Percentiles rank a stretch among this genome's conserved stretches.
phyloP scores from a whole-genome alignment of 2,113 vertebrate genomes.

The Chionis minor region DNA sequence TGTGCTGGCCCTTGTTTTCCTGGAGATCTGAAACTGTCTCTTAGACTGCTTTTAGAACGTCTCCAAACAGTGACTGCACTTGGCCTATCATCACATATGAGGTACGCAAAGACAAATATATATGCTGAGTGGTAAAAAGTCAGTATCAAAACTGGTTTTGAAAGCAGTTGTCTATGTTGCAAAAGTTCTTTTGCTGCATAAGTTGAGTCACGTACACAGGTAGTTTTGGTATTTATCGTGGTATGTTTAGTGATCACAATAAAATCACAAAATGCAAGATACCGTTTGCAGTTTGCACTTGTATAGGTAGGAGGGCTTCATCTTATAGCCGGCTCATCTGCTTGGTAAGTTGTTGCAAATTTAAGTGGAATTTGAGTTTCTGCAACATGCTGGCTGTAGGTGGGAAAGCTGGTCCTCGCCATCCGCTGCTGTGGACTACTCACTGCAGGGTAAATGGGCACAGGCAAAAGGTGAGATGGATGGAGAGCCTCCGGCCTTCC shows the following conservation, averaged over 20 bases:
- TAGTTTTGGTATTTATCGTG: neutral
- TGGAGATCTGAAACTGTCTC: neutral
- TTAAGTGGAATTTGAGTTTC: neutral
- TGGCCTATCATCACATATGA: neutral
- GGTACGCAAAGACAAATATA: neutral
- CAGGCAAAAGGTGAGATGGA: neutral
- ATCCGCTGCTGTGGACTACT: neutral
- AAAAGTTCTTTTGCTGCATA: neutral
- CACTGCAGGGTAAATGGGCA: neutral
- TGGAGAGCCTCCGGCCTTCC: neutral
- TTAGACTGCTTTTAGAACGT: conserved; percentile 1
- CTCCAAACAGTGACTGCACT: neutral
- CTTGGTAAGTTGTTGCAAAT: neutral
- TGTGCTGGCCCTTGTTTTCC: neutral
- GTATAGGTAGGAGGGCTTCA: neutral
- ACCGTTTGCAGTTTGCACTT: neutral
- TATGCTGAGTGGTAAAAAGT: neutral
- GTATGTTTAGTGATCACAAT: neutral
- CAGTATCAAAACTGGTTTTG: neutral
- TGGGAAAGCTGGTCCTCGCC: neutral
- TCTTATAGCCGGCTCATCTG: neutral
- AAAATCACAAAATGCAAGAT: neutral
- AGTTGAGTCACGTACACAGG: neutral
- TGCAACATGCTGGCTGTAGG: neutral
- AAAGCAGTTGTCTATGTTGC: neutral